These are phyloP conservation scores for Dascyllus trimaculatus DNA, from an alignment of 2,113 vertebrate genomes.

Conservation along the genomic window DNA sequence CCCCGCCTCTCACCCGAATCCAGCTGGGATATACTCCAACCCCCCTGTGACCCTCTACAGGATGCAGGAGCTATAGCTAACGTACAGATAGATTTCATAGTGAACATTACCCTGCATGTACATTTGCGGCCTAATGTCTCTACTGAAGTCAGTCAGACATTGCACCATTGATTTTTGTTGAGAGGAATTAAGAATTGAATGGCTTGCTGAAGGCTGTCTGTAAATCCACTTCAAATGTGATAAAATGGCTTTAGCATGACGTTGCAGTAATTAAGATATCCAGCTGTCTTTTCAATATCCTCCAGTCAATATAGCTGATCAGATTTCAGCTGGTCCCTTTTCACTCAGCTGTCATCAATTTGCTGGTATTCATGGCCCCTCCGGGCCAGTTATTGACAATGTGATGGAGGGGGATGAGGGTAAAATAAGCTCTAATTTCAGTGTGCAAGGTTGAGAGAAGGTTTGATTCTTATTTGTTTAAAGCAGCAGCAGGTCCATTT, in stretches of 20 bases:
- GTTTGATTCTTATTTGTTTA: slow-evolving; percentile 39
- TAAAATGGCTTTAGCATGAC: slow-evolving; percentile 43
- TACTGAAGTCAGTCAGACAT: not conserved
- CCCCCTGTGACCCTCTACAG: too few species aligned
- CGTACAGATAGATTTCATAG: not conserved
- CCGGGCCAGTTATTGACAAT: slow-evolving; percentile 61
- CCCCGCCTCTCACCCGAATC: too few species aligned
- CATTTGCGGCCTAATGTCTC: not conserved
- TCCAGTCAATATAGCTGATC: slow-evolving; percentile 70
- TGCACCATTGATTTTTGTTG: slow-evolving; percentile 2
- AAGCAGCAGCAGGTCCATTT: slow-evolving; percentile 25
- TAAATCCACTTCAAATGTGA: slow-evolving; percentile 57
- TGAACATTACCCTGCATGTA: not conserved
- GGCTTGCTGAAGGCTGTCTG: slow-evolving; percentile 1
- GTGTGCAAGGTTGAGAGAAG: slow-evolving; percentile 11
- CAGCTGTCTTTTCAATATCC: slow-evolving; percentile 57
- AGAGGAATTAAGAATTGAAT: not conserved
- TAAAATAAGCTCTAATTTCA: slow-evolving; percentile 46
- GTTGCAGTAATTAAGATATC: slow-evolving; percentile 63
- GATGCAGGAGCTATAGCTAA: too few species aligned
- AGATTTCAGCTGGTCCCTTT: slow-evolving; percentile 58
- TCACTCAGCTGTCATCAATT: slow-evolving; percentile 58
- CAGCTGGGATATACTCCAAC: too few species aligned
- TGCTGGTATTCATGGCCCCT: slow-evolving; percentile 40
- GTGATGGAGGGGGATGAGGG: slow-evolving; percentile 34